Conservation (phyloP, 2,113 vertebrate species). For the Butastur rufipennis region DNA sequence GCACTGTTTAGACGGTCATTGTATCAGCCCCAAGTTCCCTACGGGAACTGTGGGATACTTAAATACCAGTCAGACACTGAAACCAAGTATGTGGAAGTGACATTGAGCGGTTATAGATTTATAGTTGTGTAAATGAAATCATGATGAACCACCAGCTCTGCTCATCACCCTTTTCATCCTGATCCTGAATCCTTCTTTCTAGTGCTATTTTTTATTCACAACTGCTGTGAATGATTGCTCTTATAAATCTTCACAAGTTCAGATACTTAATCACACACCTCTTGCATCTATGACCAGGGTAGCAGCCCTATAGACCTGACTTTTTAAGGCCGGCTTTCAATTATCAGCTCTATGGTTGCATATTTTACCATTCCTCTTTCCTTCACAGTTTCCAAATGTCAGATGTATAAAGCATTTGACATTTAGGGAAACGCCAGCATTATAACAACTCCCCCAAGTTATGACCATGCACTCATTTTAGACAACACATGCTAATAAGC, state of each 20-base stretch:
- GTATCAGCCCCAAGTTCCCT: background rate
- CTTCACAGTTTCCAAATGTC: constrained; percentile 19
- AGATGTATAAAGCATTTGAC: constrained; percentile 13
- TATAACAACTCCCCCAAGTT: background rate
- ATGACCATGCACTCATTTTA: background rate
- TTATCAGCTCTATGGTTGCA: background rate
- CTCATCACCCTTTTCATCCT: background rate
- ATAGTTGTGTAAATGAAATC: background rate
- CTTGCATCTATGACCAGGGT: background rate
- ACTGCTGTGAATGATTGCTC: background rate
- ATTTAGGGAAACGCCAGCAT: background rate
- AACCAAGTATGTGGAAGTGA: background rate
- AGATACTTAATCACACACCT: background rate
- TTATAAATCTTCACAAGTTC: constrained; percentile 21
- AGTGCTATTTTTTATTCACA: background rate
- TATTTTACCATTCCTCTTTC: background rate
- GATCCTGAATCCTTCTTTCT: background rate
- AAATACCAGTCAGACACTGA: background rate
- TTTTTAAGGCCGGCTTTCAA: constrained; percentile 28
- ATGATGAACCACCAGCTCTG: background rate
- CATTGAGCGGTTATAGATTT: background rate
- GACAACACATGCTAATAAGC: background rate
- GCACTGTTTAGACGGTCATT: background rate
- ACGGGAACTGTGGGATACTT: background rate
- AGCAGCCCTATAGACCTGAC: background rate